Conservation (phyloP, 2,113 vertebrate genomes). For the Lucifuga dentata region DNA sequence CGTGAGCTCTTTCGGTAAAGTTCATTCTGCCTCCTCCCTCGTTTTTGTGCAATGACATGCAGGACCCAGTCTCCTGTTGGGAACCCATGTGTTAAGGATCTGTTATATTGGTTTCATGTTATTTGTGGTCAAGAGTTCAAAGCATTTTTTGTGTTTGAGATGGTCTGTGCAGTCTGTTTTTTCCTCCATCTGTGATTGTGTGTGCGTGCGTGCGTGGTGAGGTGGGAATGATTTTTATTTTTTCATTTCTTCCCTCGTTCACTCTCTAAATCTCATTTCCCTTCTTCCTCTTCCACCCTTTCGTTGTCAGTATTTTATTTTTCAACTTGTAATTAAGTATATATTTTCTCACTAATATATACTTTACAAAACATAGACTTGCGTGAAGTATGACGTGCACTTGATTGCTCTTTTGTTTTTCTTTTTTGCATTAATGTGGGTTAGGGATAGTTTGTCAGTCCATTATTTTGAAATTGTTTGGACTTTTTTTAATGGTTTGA, state of each 20-base stretch:
- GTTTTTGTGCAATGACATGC: constrained; percentile 62
- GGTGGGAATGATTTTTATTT: constrained; percentile 37
- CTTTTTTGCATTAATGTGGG: constrained; percentile 85
- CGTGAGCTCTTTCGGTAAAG: constrained; percentile 75
- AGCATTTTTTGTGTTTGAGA: constrained; percentile 55
- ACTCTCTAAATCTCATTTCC: constrained; percentile 56
- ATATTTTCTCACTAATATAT: constrained; percentile 84
- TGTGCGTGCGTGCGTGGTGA: constrained; percentile 22
- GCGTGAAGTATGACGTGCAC: constrained; percentile 89
- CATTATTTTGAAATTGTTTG: constrained; percentile 81
- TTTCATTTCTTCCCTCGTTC: constrained; percentile 34
- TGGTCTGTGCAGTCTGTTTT: constrained; percentile 39
- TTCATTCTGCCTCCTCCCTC: constrained; percentile 77
- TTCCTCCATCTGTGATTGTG: constrained; percentile 37
- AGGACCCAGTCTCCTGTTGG: constrained; percentile 64
- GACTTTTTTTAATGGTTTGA: constrained; percentile 84
- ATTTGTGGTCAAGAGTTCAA: constrained; percentile 69
- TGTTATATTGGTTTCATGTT: constrained; percentile 60
- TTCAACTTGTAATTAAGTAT: constrained; percentile 78
- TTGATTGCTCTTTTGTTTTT: constrained; percentile 81
- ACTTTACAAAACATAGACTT: constrained; percentile 86
- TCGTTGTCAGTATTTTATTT: constrained; percentile 77
- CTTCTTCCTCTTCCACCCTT: constrained; percentile 62
- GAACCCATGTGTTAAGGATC: constrained; percentile 59
- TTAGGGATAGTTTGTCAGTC: constrained; percentile 86